Base-by-base conservation (phyloP, 2,888 invertebrate genomes). In the Rhagonycha lutea region DNA sequence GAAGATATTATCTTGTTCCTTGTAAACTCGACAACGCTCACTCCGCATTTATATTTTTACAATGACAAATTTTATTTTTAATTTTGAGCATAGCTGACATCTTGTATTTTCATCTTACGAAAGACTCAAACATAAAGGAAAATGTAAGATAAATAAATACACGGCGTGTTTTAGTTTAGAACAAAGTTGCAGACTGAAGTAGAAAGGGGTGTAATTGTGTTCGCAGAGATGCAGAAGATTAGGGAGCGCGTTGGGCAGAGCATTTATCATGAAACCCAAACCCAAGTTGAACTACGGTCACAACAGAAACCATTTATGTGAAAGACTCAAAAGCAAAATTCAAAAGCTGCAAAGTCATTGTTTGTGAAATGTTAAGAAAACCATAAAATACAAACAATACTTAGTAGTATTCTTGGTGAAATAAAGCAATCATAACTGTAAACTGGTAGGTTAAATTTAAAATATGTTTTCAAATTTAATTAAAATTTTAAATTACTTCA, bases 211-310 rank as follows among this genome's bases (percentile, higher is more conserved):
- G 84, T 87, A 86, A 87, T 88, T 87, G 87, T 86, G 87, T 87
- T 86, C 85, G 86, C 85, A 86, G 86, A 85, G 85, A 86, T 86
- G 86, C 86, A 86, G 86, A 85, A 87, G 87, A 87, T 87, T 87
- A 87, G 86, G 86, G 85, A 84, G 83, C 84, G 84, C 86, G 85
- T 86, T 85, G 86, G 85, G 86, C 83, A 83, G 84, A 84, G 85
- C 87, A 88, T 88, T 88, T 87, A 88, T 88, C 88, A 87, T 87
- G 85, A 84, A 85, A 84, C 83, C 83, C 80, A 83, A 84, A 84
- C 84, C 83, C 82, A 81, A 83, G 82, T 81, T 80, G 83, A 83
- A 82, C 81, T 80, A 81, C 83, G 84, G 84, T 84, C 84, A 84
- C 83, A 84, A 83, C 80, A 81, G 81, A 81, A 82, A 78, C 80